Base-by-base conservation (phyloP, 2,888 invertebrate species). In the Tachina grossa region DNA sequence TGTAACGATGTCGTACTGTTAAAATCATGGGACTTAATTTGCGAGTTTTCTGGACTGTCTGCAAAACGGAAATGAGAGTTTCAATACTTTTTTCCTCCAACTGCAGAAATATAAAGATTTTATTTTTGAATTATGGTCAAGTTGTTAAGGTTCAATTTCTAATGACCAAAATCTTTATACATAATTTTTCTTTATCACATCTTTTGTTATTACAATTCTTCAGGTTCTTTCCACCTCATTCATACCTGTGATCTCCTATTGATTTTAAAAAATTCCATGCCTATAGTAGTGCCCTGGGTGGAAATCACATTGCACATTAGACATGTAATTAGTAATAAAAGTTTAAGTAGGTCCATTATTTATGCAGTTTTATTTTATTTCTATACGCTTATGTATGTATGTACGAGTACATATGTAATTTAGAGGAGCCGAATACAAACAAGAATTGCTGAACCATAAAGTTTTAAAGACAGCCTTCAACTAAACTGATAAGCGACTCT, bases 21-120 rank as follows among this genome's bases (percentile, higher is more conserved):
- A 85, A 68, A 76, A 85, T 85, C 85, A 85, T 85, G 68, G 85
- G 85, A 57, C 85, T 85, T 49, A 85, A 59, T 61, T 83, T 85
- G 41, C 85, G 85, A 6, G 83, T 76, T 80, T 85, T 85, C 66
- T 85, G 75, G 22, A 75, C 47, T 39, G 79, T 65, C 65, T 83
- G 79, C 9, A 83, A 65, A 22, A 71, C 14, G 55, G 31, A 55
- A 53, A 47, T 55, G 0, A 43, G 4, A 16, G 39, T 11, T 43
- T 61, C 10, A 43, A 16, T 16, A 43, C 2, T 43, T 43, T 43
- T 61, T 11, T 13, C 11, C 31, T 4, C 31, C 31, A 31, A 31
- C 31, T 31, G 4, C 31, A 31, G 31, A 31, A 3, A 31, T 31
- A 3, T n/a, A 22, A 53, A 22, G 39, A n/a, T 59, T 55, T 55